phyloP scores from a whole-genome alignment of 2,113 vertebrate genomes.

The Phalacrocorax pelagicus region DNA sequence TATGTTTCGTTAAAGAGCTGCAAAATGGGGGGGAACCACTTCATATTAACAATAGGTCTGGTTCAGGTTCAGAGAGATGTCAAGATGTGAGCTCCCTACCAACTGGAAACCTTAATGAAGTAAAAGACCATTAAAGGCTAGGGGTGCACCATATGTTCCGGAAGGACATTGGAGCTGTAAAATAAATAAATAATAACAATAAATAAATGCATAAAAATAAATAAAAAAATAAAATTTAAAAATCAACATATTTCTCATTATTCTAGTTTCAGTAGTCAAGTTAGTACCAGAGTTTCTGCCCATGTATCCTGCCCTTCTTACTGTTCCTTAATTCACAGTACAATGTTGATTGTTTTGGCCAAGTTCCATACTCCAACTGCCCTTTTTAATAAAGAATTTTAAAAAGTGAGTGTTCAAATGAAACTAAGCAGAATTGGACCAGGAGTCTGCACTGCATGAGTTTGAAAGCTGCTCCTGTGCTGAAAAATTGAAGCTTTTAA shows the following conservation, averaged over 20 bases:
- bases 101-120: constrained; percentile 1
- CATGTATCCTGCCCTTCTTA: not conserved
- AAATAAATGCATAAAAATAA: constrained; percentile 7
- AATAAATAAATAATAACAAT: not conserved
- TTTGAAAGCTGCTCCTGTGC: not conserved
- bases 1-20: constrained; percentile 55
- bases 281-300: constrained; percentile 5
- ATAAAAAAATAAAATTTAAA: not conserved
- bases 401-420: not conserved
- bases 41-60: constrained; percentile 2
- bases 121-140: constrained; percentile 6
- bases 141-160: not conserved
- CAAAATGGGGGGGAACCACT: constrained; percentile 25
- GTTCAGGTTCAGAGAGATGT: constrained; percentile 12
- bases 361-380: not conserved
- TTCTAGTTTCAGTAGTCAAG: not conserved
- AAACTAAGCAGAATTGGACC: not conserved
- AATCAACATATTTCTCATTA: not conserved
- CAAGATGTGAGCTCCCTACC: constrained; percentile 10
- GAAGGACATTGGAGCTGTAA: not conserved
- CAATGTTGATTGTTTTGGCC: constrained; percentile 50
- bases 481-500: not conserved
- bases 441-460: not conserved
- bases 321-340: constrained; percentile 30
- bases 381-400: constrained; percentile 3